Conservation (phyloP, 2,888 invertebrate species). For the Malthinus flaveolus region DNA sequence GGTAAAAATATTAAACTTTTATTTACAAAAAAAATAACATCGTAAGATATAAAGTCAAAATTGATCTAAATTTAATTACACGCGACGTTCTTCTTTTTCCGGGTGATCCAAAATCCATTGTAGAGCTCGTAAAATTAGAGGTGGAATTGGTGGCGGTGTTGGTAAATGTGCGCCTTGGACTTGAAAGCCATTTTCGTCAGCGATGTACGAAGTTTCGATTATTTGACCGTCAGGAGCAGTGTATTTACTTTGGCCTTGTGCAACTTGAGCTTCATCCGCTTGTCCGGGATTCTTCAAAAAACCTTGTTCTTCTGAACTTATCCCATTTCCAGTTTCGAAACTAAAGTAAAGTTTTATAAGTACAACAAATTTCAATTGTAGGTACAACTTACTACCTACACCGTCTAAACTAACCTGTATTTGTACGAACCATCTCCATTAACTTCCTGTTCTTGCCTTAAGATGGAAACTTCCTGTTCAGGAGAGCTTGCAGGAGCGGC, state of each 20-base stretch:
- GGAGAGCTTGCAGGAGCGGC: conserved; percentile 49
- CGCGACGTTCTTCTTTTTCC: conserved; percentile 51
- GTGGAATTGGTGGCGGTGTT: conserved; percentile 71
- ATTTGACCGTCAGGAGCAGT: conserved; percentile 60
- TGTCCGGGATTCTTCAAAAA: conserved; percentile 61
- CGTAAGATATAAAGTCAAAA: neutral
- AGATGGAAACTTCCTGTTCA: conserved; percentile 66
- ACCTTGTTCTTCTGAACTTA: conserved; percentile 61
- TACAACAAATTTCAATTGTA: neutral
- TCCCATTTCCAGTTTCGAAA: conserved; percentile 65
- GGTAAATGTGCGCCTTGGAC: conserved; percentile 65
- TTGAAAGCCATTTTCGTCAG: conserved; percentile 73
- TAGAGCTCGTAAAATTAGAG: conserved; percentile 67
- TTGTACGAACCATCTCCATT: conserved; percentile 70
- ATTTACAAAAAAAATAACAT: neutral
- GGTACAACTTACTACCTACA: neutral
- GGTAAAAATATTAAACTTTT: conserved; percentile 2
- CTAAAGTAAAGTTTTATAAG: conserved; percentile 33
- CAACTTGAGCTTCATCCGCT: conserved; percentile 60
- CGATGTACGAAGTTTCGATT: conserved; percentile 62
- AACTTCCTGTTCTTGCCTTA: conserved; percentile 68
- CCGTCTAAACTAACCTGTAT: conserved; percentile 52
- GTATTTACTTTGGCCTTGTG: conserved; percentile 62
- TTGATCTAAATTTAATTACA: neutral
- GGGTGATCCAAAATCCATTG: conserved; percentile 69